phyloP scores from a whole-genome alignment of 2,113 vertebrate genomes.

The Orientallactaga bullata region DNA sequence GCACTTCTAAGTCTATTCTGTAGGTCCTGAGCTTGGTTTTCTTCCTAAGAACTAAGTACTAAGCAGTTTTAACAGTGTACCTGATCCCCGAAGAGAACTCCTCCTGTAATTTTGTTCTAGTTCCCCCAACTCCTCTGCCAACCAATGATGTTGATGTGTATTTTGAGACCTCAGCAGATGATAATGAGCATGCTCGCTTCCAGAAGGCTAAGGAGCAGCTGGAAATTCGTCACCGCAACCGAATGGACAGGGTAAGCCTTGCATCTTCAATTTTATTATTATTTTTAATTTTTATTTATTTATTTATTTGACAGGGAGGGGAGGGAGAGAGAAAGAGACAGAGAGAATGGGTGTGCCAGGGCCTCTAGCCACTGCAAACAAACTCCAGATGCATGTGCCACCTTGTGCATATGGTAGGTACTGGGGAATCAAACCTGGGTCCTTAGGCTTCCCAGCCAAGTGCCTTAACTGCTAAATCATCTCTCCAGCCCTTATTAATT shows the following conservation, averaged over 20 bases:
- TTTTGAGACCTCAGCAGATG: constrained; percentile 97
- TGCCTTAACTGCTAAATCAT: too few species aligned
- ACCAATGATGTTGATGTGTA: constrained; percentile 98
- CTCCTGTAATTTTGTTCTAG: constrained; percentile 70
- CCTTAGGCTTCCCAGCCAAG: too few species aligned
- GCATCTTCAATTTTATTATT: too few species aligned
- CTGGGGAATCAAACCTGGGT: too few species aligned
- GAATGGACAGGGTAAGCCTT: constrained; percentile 95
- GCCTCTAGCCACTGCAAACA: too few species aligned
- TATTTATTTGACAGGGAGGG: too few species aligned
- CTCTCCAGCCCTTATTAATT: too few species aligned
- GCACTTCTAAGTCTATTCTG: background rate
- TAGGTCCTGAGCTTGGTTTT: constrained; percentile 27
- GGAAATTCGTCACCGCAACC: constrained; percentile 96
- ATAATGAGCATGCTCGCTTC: constrained; percentile 98
- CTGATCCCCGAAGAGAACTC: background rate
- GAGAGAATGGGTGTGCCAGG: too few species aligned
- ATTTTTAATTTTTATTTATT: too few species aligned
- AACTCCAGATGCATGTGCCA: too few species aligned
- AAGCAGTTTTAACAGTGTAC: background rate
- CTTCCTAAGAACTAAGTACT: background rate
- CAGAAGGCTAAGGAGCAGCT: constrained; percentile 98
- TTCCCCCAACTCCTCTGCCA: constrained; percentile 91
- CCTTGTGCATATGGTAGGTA: too few species aligned
- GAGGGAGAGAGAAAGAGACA: too few species aligned